Percentiles rank a stretch among this genome's conserved stretches.
phyloP scores from a whole-genome alignment of 2,113 vertebrate species.

The Ancistrus triradiatus region DNA sequence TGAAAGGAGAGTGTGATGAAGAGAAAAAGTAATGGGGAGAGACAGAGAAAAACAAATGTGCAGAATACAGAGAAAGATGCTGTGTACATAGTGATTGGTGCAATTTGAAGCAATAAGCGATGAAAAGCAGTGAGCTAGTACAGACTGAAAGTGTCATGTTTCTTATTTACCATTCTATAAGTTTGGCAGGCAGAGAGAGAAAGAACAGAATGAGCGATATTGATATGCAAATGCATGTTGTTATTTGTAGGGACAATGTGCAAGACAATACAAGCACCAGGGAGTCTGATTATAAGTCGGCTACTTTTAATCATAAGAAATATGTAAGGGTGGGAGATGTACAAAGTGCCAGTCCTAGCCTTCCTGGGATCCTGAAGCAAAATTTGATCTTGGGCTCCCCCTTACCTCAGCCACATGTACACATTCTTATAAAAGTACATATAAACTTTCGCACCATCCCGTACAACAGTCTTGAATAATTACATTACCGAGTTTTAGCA shows the following conservation, averaged over 20 bases:
- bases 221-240: conserved; percentile 24
- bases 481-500: too few relatives aligned
- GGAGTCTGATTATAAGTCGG: conserved; percentile 37
- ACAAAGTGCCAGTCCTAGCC: too few relatives aligned
- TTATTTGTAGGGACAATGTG: conserved; percentile 42
- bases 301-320: conserved; percentile 27
- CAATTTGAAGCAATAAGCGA: conserved; percentile 79
- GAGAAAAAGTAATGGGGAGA: conserved; percentile 45
- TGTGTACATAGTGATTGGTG: conserved; percentile 68
- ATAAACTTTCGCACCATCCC: background rate
- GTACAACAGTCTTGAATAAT: background rate
- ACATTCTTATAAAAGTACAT: background rate
- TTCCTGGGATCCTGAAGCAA: too few relatives aligned
- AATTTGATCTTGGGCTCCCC: conserved; percentile 11
- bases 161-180: conserved; percentile 62
- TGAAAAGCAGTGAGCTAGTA: conserved; percentile 66
- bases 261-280: conserved; percentile 43
- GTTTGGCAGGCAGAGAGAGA: conserved; percentile 58
- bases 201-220: conserved; percentile 19
- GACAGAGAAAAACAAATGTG: too few relatives aligned
- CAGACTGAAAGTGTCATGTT: conserved; percentile 57
- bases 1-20: conserved; percentile 24
- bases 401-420: too few relatives aligned
- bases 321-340: conserved; percentile 44
- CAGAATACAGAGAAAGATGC: too few relatives aligned